Base-by-base conservation (phyloP, 2,888 invertebrate genomes). In the Caradrina clavipalpis region DNA sequence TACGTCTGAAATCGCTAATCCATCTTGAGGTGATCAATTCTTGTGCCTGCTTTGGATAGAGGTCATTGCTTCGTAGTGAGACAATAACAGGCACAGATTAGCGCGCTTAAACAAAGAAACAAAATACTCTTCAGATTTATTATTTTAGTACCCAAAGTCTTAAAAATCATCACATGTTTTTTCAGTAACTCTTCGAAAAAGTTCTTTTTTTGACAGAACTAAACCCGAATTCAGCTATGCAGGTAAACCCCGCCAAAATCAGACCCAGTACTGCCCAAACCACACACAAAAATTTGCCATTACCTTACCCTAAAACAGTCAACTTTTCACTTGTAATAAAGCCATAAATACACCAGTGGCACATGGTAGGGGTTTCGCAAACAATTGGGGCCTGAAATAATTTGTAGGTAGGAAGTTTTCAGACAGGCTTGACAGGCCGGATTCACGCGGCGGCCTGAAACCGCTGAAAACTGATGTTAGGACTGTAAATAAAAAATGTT, bases 341-440 rank as follows among this genome's bases (percentile, higher is more conserved):
- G 74, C 57, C 57, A 53, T 50, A 53, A 72, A 82, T 67, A 71
- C 39, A 31, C 6, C 15, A 22, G 39, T 50, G 55, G 26, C 57
- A 56, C 35, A 47, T 84, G 69, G 84, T 85, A 86, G 63, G 61
- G 75, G 78, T 8, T 56, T 51, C 60, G 35, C 59, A 54, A 77
- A 84, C 69, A 75, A 78, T 81, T 74, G 80, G 76, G 76, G 74
- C 75, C 67, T 82, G 83, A 85, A 88, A 89, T 89, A 88, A 89
- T 89, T 86, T 83, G 87, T 86, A 80, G 81, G 79, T 78, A 76
- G 60, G 73, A 83, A 89, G 80, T 89, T 87, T 81, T 75, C 85
- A 87, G 89, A 87, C 88, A 60, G 22, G 68, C 49, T 65, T 82
- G 89, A 88, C 89, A 88, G 87, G 66, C 71, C 61, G 75, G 78